Conservation (phyloP, 2,888 invertebrate genomes). For the Carcina quercana region DNA sequence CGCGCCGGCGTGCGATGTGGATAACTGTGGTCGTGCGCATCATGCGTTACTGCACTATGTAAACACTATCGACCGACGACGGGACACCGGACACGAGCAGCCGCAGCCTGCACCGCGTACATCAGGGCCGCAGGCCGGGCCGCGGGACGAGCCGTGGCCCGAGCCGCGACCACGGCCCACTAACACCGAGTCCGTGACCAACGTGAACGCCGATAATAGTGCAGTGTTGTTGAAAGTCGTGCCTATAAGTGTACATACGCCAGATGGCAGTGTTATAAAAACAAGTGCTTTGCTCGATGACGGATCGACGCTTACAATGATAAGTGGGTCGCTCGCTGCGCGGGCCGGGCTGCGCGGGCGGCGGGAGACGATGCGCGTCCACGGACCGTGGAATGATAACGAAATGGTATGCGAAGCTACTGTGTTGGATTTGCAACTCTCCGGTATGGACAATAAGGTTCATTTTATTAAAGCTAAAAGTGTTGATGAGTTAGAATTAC, state of each 20-base stretch:
- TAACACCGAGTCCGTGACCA: not conserved
- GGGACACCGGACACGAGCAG: not conserved
- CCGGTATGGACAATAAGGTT: constrained; percentile 9
- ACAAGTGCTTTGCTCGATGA: constrained; percentile 20
- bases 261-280: constrained; percentile 11
- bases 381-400: constrained; percentile 16
- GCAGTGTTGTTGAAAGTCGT: constrained; percentile 11
- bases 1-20: constrained; percentile 16
- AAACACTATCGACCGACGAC: not conserved
- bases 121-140: not conserved
- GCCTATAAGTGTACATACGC: constrained; percentile 4
- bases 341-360: constrained; percentile 16
- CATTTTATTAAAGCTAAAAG: constrained; percentile 14
- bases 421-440: constrained; percentile 3
- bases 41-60: constrained; percentile 10
- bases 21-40: constrained; percentile 10
- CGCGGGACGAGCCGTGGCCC: not conserved
- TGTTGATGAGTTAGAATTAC: constrained; percentile 18
- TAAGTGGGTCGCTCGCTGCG: constrained; percentile 13
- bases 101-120: not conserved
- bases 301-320: constrained; percentile 19
- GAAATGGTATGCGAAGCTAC: constrained; percentile 13
- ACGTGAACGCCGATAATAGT: not conserved
- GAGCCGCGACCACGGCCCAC: not conserved
- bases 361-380: constrained; percentile 15